Percentiles rank a stretch among this genome's conserved stretches.
Conservation (phyloP, 2,888 invertebrate genomes). For the Gymnoscelis rufifasciata region DNA sequence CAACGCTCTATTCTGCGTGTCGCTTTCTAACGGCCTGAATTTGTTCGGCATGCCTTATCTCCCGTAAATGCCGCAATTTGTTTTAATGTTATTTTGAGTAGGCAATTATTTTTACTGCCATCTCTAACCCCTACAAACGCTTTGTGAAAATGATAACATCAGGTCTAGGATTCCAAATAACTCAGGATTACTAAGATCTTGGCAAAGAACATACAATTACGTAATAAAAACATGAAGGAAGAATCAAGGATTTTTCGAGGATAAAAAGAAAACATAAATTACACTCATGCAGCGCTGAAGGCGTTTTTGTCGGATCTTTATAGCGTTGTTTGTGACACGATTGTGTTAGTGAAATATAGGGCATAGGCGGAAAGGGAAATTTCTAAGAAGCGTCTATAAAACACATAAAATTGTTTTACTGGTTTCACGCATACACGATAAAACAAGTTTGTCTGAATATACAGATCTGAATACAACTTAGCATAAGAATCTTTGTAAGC, state of each 20-base stretch:
- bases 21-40: constrained; percentile 42
- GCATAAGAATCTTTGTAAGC: constrained; percentile 44
- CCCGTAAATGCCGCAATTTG: constrained; percentile 13
- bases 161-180: background rate
- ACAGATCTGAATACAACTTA: constrained; percentile 35
- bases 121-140: background rate
- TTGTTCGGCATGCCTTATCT: constrained; percentile 36
- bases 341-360: constrained; percentile 42
- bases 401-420: constrained; percentile 8
- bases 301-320: constrained; percentile 33
- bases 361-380: constrained; percentile 30
- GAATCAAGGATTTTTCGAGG: constrained; percentile 19
- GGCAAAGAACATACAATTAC: constrained; percentile 15
- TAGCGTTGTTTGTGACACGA: constrained; percentile 53
- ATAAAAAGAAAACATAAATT: constrained; percentile 21
- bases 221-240: constrained; percentile 17
- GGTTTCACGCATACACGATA: background rate
- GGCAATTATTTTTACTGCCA: constrained; percentile 9
- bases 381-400: constrained; percentile 26
- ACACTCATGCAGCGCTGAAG: constrained; percentile 19
- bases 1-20: constrained; percentile 56
- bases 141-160: too few species aligned
- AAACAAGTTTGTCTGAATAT: constrained; percentile 27
- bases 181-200: constrained; percentile 15
- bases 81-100: constrained; percentile 18